These are phyloP conservation scores for Hoplodrina blanda DNA, from an alignment of 2,888 invertebrate genomes.

Conservation along the genomic window DNA sequence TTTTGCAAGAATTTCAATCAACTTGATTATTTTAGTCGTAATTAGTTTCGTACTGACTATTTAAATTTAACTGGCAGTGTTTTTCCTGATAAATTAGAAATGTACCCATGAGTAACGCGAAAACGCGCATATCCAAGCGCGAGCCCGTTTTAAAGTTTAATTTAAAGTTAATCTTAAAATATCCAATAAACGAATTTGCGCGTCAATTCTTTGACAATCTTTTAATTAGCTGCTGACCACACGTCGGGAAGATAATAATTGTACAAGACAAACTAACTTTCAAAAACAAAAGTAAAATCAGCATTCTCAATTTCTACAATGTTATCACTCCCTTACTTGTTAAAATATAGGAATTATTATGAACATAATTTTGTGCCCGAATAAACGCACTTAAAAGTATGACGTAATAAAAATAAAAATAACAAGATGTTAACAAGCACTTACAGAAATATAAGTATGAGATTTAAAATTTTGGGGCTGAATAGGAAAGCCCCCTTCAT, in stretches of 20 bases:
- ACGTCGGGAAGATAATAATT: constrained; percentile 13
- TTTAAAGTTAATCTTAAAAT: neutral
- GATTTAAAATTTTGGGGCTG: constrained; percentile 58
- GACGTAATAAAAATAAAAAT: constrained; percentile 68
- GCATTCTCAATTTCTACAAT: constrained; percentile 41
- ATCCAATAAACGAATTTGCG: constrained; percentile 3
- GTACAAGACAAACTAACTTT: constrained; percentile 20
- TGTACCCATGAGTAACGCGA: neutral
- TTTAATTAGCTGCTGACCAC: neutral
- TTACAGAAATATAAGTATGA: constrained; percentile 65
- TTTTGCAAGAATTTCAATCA: neutral
- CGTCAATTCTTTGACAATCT: constrained; percentile 19
- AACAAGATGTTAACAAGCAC: constrained; percentile 75
- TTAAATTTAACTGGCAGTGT: constrained; percentile 15
- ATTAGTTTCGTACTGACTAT: neutral
- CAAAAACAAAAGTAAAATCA: constrained; percentile 27
- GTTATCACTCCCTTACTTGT: constrained; percentile 58
- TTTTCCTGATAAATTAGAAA: constrained; percentile 2
- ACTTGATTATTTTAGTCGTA: constrained; percentile 3
- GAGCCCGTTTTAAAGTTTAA: neutral
- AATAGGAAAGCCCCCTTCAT: constrained; percentile 55
- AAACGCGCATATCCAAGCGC: neutral
- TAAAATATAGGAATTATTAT: constrained; percentile 61
- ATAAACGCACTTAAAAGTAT: constrained; percentile 70
- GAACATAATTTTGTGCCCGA: constrained; percentile 73